These are phyloP conservation scores for Barnardius zonarius DNA, from an alignment of 2,113 vertebrate genomes.

Conservation along the genomic window DNA sequence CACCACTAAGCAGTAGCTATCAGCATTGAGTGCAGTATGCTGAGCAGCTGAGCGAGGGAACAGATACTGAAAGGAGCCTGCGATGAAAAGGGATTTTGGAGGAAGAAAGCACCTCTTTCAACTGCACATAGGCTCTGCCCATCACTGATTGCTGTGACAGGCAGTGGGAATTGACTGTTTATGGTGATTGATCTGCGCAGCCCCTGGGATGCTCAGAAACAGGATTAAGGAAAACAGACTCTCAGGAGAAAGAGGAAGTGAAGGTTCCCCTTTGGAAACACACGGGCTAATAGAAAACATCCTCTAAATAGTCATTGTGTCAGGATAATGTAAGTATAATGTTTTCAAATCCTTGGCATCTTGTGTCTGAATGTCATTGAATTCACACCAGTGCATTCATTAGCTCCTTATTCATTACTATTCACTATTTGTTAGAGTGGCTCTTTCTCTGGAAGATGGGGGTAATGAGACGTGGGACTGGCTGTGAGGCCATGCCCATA, in stretches of 20 bases:
- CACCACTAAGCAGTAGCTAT: not conserved
- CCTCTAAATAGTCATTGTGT: conserved; percentile 8
- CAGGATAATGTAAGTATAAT: conserved; percentile 26
- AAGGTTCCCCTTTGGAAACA: not conserved
- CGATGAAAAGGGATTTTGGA: not conserved
- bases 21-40: not conserved
- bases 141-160: not conserved
- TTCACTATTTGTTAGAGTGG: not conserved
- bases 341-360: not conserved
- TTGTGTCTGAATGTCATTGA: not conserved
- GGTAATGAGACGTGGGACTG: not conserved
- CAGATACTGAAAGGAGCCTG: not conserved
- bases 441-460: not conserved
- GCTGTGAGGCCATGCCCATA: accelerated
- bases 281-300: conserved; percentile 19
- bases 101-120: not conserved
- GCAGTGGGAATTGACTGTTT: not conserved
- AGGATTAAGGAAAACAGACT: conserved; percentile 11
- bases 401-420: not conserved
- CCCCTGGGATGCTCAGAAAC: conserved; percentile 9
- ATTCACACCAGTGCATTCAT: not conserved
- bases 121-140: not conserved
- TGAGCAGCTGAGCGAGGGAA: not conserved
- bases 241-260: not conserved
- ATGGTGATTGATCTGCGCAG: not conserved